Conservation (phyloP, 2,888 invertebrate species). For the Papilio elwesi region DNA sequence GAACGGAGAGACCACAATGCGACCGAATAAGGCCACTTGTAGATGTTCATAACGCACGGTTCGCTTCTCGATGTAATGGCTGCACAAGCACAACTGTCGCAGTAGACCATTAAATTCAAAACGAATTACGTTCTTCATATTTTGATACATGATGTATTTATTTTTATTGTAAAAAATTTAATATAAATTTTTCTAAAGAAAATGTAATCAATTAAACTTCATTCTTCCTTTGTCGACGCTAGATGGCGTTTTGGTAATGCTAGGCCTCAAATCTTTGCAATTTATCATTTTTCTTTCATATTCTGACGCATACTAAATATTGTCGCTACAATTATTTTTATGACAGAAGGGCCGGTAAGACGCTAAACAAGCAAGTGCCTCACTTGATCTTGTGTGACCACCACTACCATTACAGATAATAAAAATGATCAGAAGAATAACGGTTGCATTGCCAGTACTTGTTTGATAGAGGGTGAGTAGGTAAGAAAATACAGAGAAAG, state of each 20-base stretch:
- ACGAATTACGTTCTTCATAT: conserved; percentile 53
- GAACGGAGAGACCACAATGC: conserved; percentile 58
- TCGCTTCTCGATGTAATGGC: conserved; percentile 66
- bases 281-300: too few relatives aligned
- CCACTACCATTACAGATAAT: too few relatives aligned
- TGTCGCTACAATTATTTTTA: too few relatives aligned
- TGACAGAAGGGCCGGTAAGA: too few relatives aligned
- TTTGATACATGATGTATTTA: conserved; percentile 60
- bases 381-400: too few relatives aligned
- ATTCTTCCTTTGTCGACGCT: background rate
- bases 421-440: too few relatives aligned
- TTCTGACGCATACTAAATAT: too few relatives aligned
- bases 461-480: too few relatives aligned
- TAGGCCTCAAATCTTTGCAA: background rate
- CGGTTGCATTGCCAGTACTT: too few relatives aligned
- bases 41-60: conserved; percentile 53
- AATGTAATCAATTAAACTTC: background rate
- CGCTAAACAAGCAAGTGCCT: too few relatives aligned
- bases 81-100: conserved; percentile 63
- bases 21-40: too few relatives aligned
- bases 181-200: background rate
- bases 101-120: conserved; percentile 66
- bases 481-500: too few relatives aligned
- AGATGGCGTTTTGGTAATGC: conserved; percentile 25
- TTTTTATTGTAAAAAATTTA: background rate